Percentiles rank a stretch among this genome's conserved stretches.
These are phyloP conservation scores for Pristiophorus japonicus DNA, from an alignment of 2,113 vertebrate genomes.

Conservation along the genomic window DNA sequence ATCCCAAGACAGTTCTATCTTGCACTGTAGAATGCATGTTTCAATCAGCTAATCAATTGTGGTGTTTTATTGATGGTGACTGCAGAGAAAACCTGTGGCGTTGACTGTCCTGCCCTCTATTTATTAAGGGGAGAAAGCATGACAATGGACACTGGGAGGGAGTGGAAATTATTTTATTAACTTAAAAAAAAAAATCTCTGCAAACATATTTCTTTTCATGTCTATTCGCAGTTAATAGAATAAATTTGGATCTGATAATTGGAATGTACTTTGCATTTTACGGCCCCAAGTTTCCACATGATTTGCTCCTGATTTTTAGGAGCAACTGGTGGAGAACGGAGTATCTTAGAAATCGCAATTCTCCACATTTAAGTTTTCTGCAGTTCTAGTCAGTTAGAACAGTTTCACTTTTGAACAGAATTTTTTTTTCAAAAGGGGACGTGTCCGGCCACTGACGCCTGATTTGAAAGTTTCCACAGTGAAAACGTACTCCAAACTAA, in stretches of 20 bases:
- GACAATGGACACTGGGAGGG: background rate
- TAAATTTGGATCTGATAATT: background rate
- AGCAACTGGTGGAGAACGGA: too few species aligned
- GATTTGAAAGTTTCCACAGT: too few species aligned
- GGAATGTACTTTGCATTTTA: background rate
- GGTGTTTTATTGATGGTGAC: background rate
- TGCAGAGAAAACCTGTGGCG: background rate
- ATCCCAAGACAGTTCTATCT: background rate
- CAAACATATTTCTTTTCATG: background rate
- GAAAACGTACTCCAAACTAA: too few species aligned
- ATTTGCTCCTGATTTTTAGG: too few species aligned
- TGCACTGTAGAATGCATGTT: background rate
- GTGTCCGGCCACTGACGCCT: too few species aligned
- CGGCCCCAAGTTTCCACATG: too few species aligned
- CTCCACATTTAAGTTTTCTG: too few species aligned
- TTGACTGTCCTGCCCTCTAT: background rate
- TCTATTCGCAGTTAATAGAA: background rate
- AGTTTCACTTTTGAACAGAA: too few species aligned
- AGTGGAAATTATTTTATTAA: background rate
- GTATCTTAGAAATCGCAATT: too few species aligned
- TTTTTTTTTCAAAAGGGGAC: too few species aligned
- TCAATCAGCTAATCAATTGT: constrained; percentile 36
- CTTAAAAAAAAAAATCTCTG: background rate
- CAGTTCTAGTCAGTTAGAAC: too few species aligned
- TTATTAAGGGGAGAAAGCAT: background rate